Base-by-base conservation (phyloP, 1,140 invertebrate genomes). In the Mya arenaria region DNA sequence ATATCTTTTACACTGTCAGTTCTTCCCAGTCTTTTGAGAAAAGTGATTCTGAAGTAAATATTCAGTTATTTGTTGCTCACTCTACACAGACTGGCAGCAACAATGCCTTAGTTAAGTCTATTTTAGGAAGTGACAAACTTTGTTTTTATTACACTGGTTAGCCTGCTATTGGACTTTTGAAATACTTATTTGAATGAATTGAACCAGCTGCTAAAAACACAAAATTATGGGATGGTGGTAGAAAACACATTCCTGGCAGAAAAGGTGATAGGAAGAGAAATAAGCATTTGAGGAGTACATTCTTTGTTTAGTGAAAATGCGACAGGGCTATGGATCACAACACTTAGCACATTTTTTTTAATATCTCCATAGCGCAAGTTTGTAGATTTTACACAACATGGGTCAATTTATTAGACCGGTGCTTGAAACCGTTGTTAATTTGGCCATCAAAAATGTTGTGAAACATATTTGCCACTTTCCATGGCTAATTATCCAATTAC, bases 281-380 rank as follows among this genome's bases (percentile, higher is more conserved):
- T 1, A 62, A 60, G 44, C n/a, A 30, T 75, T 60, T 75, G 5
- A 41, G 15, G 72, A 75, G 62, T 15, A 60, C 36, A 30, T 63
- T 25, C 30, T 75, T 15, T 36, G 8, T n/a, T 25, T 75, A 10
- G 55, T 75, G 2, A 75, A 75, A 63, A 75, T 44, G 3, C 36
- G 72, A 41, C 60, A 23, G 28, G 55, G 56, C 0, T 75, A 62
- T 75, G 58, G 58, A 25, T 39, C 36, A 4, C 28, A 62, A 39
- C 58, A 75, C 41, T 28, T 75, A 23, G 60, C 72, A 41, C 41
- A 75, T n/a, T 28, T 30, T 63, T n/a, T 75, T 75, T 75, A n/a
- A 34, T 23, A n/a, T 72, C 8, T 72, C 68, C n/a, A n/a, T 58
- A 58, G 36, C 48, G 19, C 71, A 74, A 32, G 36, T 74, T 4